Evolutionary conservation across 1,140 invertebrate species (phyloP).

Genomic region (Varroa destructor): DNA sequence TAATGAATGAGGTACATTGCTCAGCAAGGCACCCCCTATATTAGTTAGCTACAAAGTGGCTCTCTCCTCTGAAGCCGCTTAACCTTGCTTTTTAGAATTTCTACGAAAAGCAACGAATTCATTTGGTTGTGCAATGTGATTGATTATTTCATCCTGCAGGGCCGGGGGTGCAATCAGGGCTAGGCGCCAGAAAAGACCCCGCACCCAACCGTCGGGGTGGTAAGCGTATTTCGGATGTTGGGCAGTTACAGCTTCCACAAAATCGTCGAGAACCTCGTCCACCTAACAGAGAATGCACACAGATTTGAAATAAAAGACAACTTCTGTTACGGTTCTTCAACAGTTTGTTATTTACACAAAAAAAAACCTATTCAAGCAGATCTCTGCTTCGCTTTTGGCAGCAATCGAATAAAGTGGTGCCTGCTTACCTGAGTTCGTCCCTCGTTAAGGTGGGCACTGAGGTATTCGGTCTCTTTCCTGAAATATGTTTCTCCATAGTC

Average conservation of each 20-base stretch:
- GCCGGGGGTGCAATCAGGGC: constrained; percentile 10
- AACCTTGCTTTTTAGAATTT: constrained; percentile 22
- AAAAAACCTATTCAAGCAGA: too few relatives aligned
- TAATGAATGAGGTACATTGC: too few relatives aligned
- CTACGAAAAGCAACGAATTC: not conserved
- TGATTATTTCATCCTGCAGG: constrained; percentile 24
- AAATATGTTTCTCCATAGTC: constrained; percentile 19
- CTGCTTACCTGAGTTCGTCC: constrained; percentile 14
- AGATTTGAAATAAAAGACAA: too few relatives aligned
- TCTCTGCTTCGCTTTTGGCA: too few relatives aligned
- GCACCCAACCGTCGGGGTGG: constrained; percentile 28
- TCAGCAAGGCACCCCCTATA: too few relatives aligned
- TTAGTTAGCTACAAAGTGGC: too few relatives aligned
- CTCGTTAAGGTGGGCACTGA: constrained; percentile 8
- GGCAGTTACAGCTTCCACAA: constrained; percentile 32
- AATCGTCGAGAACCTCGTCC: constrained; percentile 31
- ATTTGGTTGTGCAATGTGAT: constrained; percentile 13
- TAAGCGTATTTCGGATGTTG: constrained; percentile 32
- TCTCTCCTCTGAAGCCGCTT: not conserved
- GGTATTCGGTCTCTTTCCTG: constrained; percentile 16
- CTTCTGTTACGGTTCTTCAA: too few relatives aligned
- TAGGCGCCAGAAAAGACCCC: constrained; percentile 10
- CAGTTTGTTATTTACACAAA: too few relatives aligned
- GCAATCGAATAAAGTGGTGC: not conserved
- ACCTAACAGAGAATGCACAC: constrained; percentile 1